phyloP scores from a whole-genome alignment of 2,797 vertebrate species.

The Parambassis ranga region DNA sequence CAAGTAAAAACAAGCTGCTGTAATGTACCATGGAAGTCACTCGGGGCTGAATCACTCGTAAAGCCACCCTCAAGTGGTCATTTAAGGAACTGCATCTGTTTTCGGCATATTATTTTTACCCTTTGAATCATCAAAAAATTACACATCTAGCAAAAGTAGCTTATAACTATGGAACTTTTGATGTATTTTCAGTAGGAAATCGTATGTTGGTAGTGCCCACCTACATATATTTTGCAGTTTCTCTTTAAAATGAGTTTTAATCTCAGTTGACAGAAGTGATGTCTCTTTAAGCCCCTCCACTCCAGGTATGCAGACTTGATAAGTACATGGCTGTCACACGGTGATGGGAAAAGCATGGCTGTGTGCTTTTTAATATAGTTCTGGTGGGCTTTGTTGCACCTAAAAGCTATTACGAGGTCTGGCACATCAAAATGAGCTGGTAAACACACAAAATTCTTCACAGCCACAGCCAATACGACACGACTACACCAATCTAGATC shows the following conservation, averaged over 20 bases:
- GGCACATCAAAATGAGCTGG: constrained; percentile 70
- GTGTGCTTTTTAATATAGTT: constrained; percentile 58
- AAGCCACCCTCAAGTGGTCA: too few species aligned
- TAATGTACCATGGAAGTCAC: too few species aligned
- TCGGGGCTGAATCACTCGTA: too few species aligned
- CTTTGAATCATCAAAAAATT: too few species aligned
- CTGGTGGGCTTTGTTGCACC: constrained; percentile 45
- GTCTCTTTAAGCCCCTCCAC: constrained; percentile 21
- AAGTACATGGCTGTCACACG: constrained; percentile 43
- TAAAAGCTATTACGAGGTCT: constrained; percentile 64
- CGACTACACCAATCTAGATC: constrained; percentile 69
- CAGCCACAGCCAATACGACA: constrained; percentile 58
- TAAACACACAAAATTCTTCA: constrained; percentile 68
- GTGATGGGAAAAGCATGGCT: constrained; percentile 34
- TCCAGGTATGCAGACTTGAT: constrained; percentile 20
- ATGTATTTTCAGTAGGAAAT: too few species aligned
- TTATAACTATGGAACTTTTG: too few species aligned
- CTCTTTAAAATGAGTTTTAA: neutral
- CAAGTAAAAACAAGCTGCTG: too few species aligned
- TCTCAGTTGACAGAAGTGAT: constrained; percentile 1
- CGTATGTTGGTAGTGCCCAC: too few species aligned
- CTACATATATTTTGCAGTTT: too few species aligned
- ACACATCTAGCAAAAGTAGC: too few species aligned
- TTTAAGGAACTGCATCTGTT: too few species aligned
- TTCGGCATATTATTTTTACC: too few species aligned